Conservation (phyloP, 2,113 vertebrate genomes). For the Lasiurus borealis region DNA sequence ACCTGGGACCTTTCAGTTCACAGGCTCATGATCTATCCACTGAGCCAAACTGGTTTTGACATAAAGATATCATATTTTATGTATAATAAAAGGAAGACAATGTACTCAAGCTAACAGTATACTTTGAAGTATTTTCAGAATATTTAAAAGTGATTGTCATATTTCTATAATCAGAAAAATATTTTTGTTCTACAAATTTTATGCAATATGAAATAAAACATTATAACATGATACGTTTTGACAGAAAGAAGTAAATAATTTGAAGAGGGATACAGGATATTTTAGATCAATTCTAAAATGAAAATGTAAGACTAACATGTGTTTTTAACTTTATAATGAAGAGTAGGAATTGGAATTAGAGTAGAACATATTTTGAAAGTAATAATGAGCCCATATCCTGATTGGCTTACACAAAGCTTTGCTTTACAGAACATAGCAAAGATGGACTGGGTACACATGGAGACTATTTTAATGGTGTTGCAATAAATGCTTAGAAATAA, state of each 20-base stretch:
- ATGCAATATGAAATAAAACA: background rate
- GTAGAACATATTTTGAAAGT: background rate
- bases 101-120: background rate
- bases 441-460: constrained; percentile 53
- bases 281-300: background rate
- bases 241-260: background rate
- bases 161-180: background rate
- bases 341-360: background rate
- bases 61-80: background rate
- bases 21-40: no score
- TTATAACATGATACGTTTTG: background rate
- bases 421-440: constrained; percentile 2
- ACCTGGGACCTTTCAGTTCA: no score
- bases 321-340: constrained; percentile 25
- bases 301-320: background rate
- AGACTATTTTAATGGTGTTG: constrained; percentile 64
- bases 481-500: constrained; percentile 70
- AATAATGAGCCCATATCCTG: background rate
- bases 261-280: background rate
- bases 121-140: background rate
- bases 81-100: background rate
- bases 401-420: background rate
- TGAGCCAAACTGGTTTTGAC: no score
- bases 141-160: background rate
- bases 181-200: background rate